Evolutionary conservation across 1,140 invertebrate species (phyloP).

Genomic region (Aradophagus sp.): DNA sequence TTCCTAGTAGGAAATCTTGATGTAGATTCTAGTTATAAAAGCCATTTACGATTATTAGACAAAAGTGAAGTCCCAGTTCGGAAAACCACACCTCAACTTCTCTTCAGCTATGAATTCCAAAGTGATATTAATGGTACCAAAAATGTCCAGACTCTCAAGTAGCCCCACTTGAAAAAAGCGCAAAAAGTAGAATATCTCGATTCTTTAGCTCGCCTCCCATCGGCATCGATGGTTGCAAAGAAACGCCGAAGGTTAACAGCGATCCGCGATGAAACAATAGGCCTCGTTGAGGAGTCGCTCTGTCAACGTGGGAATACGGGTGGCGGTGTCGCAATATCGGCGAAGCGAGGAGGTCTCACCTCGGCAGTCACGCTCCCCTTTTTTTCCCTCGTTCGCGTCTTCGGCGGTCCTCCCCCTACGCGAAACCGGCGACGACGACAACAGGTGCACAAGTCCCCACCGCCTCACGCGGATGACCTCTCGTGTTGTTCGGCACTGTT

Average conservation of each 20-base stretch:
- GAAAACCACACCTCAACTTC: too few relatives aligned
- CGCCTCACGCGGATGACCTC: conserved; percentile 66
- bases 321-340: conserved; percentile 54
- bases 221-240: conserved; percentile 16
- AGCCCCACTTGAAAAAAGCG: too few relatives aligned
- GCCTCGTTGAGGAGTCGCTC: conserved; percentile 51
- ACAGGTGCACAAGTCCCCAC: conserved; percentile 58
- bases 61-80: too few relatives aligned
- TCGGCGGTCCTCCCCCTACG: conserved; percentile 51
- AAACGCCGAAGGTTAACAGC: conserved; percentile 49
- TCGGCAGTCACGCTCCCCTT: conserved; percentile 53
- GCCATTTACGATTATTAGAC: too few relatives aligned
- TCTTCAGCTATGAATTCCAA: too few relatives aligned
- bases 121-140: too few relatives aligned
- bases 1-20: too few relatives aligned
- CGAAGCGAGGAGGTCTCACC: conserved; percentile 43
- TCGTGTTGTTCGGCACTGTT: conserved; percentile 66
- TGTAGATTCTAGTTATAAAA: too few relatives aligned
- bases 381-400: conserved; percentile 55
- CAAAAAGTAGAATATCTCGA: neutral
- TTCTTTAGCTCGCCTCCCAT: conserved; percentile 25
- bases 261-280: conserved; percentile 36
- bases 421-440: conserved; percentile 41
- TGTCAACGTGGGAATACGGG: conserved; percentile 62
- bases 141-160: too few relatives aligned